phyloP scores from a whole-genome alignment of 2,797 vertebrate species.

The Acanthurus tractus region DNA sequence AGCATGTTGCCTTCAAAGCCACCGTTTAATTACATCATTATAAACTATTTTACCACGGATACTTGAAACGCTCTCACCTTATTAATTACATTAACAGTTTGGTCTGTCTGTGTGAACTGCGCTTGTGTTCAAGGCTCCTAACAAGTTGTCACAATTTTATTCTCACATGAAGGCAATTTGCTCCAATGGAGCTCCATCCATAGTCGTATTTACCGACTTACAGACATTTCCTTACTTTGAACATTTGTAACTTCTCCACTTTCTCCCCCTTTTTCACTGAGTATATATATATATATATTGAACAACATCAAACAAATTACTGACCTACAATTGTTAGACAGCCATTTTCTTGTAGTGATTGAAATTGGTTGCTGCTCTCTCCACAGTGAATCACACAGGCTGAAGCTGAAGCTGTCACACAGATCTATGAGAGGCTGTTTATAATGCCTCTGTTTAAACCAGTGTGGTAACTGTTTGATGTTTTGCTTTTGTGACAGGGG shows the following conservation, averaged over 20 bases:
- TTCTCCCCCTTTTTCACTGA: not conserved
- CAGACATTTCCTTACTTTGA: not conserved
- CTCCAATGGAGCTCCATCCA: not conserved
- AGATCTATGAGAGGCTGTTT: not conserved
- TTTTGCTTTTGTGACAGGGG: constrained; percentile 78
- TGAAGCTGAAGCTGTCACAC: not conserved
- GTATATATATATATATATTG: not conserved
- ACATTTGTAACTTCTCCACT: not conserved
- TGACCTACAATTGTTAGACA: not conserved
- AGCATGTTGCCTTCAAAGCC: too few species aligned
- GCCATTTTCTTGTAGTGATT: not conserved
- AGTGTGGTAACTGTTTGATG: not conserved
- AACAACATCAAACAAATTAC: not conserved
- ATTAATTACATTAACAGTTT: too few species aligned
- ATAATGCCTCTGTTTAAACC: not conserved
- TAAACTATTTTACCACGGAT: too few species aligned
- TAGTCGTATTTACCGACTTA: not conserved
- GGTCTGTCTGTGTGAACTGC: too few species aligned
- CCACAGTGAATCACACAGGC: too few species aligned
- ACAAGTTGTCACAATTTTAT: too few species aligned
- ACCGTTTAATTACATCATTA: too few species aligned
- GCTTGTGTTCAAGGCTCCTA: too few species aligned
- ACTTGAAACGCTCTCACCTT: too few species aligned
- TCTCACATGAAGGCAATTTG: too few species aligned
- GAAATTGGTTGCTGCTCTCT: too few species aligned